Base-by-base conservation (phyloP, 2,888 invertebrate species). In the Drosophila aldrichi region DNA sequence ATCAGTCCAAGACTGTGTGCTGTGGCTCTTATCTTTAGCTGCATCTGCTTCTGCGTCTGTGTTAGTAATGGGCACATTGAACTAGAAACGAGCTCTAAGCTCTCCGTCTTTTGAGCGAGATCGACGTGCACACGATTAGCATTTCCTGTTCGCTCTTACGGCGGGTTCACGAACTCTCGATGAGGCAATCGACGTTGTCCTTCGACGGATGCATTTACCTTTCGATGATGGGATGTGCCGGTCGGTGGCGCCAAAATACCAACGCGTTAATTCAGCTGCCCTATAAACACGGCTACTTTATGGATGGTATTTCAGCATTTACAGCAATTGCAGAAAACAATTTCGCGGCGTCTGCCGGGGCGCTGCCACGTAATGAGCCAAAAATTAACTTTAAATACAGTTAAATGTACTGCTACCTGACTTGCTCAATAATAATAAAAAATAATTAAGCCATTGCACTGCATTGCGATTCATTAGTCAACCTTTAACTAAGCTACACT, bases 371-470 rank as follows among this genome's bases (percentile, higher is more conserved):
- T 82, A 82, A 87, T 74, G 79, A 52, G 58, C 48, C 32, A 74
- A 82, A 88, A 83, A 83, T 85, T 88, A 88, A 88, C 77, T 72
- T 67, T 67, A 74, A 88, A 86, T 86, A 88, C 84, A 86, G 87
- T 88, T 84, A 86, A 84, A 74, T 73, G 70, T 32, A 44, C 69
- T 34, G 84, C 84, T 84, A 84, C 84, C 84, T 84, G 79, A 62
- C 77, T 84, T 89, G 80, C 69, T 48, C 64, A 63, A 38, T 62
- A 68, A 67, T 40, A 12, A 54, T 54, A 25, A 54, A 49, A 49
- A 49, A 34, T 79, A 82, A 84, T 85, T 62, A 82, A 88, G 68
- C 68, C 56, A 79, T 77, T 78, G 56, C 68, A 66, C 18, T 49
- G 46, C 60, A 69, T 40, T 49, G 44, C 74, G 56, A 62, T 70